A percentile compares a stretch with the other conserved stretches of the same genome.
These are phyloP conservation scores for Drosophila ogumai DNA, from an alignment of 1,140 invertebrate species.

Conservation along the genomic window DNA sequence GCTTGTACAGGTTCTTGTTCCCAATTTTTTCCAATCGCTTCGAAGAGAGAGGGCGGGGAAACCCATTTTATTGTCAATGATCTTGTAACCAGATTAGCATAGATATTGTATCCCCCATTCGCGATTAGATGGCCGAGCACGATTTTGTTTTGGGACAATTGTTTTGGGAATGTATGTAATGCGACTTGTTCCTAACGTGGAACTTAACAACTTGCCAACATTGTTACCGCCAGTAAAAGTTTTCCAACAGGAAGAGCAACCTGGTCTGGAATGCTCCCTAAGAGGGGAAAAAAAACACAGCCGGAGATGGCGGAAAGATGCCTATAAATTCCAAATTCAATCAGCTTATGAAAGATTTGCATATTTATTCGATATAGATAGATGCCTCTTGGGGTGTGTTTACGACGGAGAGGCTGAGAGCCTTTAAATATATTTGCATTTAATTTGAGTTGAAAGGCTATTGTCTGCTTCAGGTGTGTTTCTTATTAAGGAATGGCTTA, in stretches of 20 bases:
- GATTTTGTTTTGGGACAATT: conserved; percentile 60
- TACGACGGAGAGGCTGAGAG: conserved; percentile 11
- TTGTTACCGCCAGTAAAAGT: conserved; percentile 51
- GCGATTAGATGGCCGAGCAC: conserved; percentile 76
- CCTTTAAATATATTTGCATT: conserved; percentile 33
- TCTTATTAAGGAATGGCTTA: conserved; percentile 5
- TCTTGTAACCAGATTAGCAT: conserved; percentile 80
- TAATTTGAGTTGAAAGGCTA: conserved; percentile 17
- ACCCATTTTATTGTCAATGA: conserved; percentile 80
- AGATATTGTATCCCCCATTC: conserved; percentile 78
- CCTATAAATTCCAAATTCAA: conserved; percentile 27
- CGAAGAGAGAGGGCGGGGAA: conserved; percentile 25
- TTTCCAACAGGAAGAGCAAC: conserved; percentile 25
- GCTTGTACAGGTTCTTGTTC: conserved; percentile 73
- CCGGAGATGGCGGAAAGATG: neutral
- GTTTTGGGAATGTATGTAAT: conserved; percentile 61
- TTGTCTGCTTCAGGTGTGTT: conserved; percentile 23
- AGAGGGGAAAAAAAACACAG: neutral
- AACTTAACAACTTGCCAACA: conserved; percentile 54
- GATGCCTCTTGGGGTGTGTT: conserved; percentile 28
- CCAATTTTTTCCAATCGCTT: conserved; percentile 46
- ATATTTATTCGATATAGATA: conserved; percentile 24
- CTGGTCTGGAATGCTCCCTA: conserved; percentile 9
- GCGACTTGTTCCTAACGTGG: conserved; percentile 48
- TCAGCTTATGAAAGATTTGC: conserved; percentile 43